These are phyloP conservation scores for Microdon myrmicae DNA, from an alignment of 2,888 invertebrate species.

Conservation along the genomic window DNA sequence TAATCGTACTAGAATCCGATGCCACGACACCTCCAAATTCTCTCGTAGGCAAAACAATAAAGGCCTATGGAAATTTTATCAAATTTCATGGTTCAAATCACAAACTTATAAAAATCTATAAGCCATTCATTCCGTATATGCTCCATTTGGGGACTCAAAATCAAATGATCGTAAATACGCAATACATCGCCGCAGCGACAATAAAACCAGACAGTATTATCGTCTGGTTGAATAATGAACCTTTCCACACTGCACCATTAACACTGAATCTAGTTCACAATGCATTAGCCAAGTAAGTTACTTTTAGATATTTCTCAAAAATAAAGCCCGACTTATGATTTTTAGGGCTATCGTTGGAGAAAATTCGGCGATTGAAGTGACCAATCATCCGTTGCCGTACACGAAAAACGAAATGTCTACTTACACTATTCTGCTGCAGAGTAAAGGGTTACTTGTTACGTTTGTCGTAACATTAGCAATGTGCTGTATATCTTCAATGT, in stretches of 20 bases:
- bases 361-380: conserved; percentile 64
- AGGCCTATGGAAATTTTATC: conserved; percentile 55
- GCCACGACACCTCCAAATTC: conserved; percentile 7
- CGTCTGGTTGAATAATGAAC: conserved; percentile 83
- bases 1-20: conserved; percentile 57
- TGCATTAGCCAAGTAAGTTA: conserved; percentile 70
- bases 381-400: conserved; percentile 78
- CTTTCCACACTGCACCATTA: conserved; percentile 78
- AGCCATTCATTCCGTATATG: conserved; percentile 55
- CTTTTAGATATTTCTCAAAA: too few species aligned
- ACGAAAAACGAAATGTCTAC: conserved; percentile 70
- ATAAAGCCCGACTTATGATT: too few species aligned
- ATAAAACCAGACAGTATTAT: conserved; percentile 66
- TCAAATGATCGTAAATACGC: conserved; percentile 68
- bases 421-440: conserved; percentile 57
- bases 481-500: conserved; percentile 76
- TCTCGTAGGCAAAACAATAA: conserved; percentile 34
- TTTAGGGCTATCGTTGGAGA: conserved; percentile 53
- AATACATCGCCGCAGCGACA: conserved; percentile 72
- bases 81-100: conserved; percentile 54
- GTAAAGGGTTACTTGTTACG: conserved; percentile 73
- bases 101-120: conserved; percentile 35
- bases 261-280: conserved; percentile 74
- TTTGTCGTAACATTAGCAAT: conserved; percentile 80
- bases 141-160: conserved; percentile 56